Evolutionary conservation across 2,797 vertebrate species (phyloP).

Genomic region (Sebastes matsubarae): DNA sequence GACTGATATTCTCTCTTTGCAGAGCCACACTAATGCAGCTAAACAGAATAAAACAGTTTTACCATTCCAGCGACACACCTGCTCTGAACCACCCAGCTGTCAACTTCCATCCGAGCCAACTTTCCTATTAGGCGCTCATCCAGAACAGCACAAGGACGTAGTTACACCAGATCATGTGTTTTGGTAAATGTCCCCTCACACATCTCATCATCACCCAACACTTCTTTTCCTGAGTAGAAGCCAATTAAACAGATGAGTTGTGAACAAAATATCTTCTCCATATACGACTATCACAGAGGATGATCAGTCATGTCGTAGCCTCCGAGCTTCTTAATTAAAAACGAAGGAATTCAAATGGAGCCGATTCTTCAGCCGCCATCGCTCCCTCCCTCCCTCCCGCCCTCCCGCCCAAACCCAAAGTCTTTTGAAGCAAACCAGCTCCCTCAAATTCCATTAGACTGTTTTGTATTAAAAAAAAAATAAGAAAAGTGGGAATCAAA

Average conservation of each 20-base stretch:
- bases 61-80: conserved; percentile 27
- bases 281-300: conserved; percentile 35
- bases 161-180: conserved; percentile 11
- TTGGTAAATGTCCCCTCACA: conserved; percentile 13
- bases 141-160: conserved; percentile 31
- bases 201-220: not conserved
- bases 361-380: conserved; percentile 1
- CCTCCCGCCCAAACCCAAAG: conserved; percentile 9
- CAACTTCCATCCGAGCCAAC: conserved; percentile 36
- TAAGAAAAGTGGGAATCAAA: conserved; percentile 50
- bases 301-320: conserved; percentile 41
- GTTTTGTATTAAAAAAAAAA: conserved; percentile 52
- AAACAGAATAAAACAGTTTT: conserved; percentile 5
- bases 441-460: conserved; percentile 70
- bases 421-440: conserved; percentile 42
- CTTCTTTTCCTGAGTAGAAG: conserved; percentile 8
- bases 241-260: conserved; percentile 39
- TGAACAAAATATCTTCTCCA: conserved; percentile 36
- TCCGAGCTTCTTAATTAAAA: conserved; percentile 54
- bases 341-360: conserved; percentile 42
- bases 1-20: not conserved
- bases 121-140: conserved; percentile 44
- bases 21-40: not conserved
- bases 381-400: not conserved
- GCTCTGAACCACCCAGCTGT: conserved; percentile 28